These are phyloP conservation scores for Ectropis crepuscularia DNA, from an alignment of 2,888 invertebrate species.

Conservation along the genomic window DNA sequence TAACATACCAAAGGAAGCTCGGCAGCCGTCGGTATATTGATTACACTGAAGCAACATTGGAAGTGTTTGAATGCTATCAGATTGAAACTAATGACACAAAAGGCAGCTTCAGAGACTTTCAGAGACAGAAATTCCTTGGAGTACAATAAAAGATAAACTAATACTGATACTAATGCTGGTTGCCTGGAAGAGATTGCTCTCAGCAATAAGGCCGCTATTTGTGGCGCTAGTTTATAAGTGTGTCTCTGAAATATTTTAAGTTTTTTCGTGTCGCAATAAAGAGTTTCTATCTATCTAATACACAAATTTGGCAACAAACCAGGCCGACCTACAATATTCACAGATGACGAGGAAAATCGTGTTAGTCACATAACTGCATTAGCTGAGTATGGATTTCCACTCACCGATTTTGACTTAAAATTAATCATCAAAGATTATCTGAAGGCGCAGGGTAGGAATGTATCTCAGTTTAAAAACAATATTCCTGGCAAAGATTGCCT, in stretches of 20 bases:
- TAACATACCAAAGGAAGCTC: slow-evolving; percentile 9
- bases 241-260: too few species aligned
- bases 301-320: slow-evolving; percentile 22
- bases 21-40: slow-evolving; percentile 20
- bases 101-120: slow-evolving; percentile 7
- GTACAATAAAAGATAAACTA: slow-evolving; percentile 29
- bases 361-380: slow-evolving; percentile 27
- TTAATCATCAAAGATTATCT: slow-evolving; percentile 18
- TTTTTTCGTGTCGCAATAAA: too few species aligned
- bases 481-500: slow-evolving; percentile 9
- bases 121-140: slow-evolving; percentile 18
- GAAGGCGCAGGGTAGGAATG: slow-evolving; percentile 7
- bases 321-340: slow-evolving; percentile 26
- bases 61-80: slow-evolving; percentile 14
- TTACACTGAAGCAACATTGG: slow-evolving; percentile 11
- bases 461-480: slow-evolving; percentile 11
- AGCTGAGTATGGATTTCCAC: slow-evolving; percentile 31
- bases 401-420: slow-evolving; percentile 29
- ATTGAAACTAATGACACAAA: slow-evolving; percentile 27
- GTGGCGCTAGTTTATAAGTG: too few species aligned
- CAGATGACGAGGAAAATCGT: slow-evolving; percentile 7
- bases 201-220: too few species aligned
- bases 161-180: too few species aligned
- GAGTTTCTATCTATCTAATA: too few species aligned
- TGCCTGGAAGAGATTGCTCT: too few species aligned